phyloP scores from a whole-genome alignment of 2,888 invertebrate genomes.

The Meteorus cinctellus region DNA sequence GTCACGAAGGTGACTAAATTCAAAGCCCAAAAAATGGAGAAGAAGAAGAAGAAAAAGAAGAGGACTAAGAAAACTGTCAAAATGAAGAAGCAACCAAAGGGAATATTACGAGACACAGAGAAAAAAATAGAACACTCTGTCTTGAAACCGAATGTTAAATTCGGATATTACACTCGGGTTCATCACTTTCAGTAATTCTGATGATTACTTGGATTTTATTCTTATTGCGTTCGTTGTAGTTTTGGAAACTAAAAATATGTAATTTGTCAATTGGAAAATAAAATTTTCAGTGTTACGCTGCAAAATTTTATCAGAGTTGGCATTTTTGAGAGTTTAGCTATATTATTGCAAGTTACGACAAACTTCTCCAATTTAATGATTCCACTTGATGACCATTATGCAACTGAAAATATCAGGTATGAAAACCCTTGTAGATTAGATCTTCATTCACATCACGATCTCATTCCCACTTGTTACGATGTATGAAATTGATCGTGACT shows the following conservation, averaged over 20 bases:
- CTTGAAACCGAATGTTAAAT: constrained; percentile 26
- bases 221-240: too few relatives aligned
- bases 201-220: too few relatives aligned
- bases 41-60: neutral
- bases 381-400: neutral
- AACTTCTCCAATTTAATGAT: neutral
- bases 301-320: too few relatives aligned
- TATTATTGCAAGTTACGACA: neutral
- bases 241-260: too few relatives aligned
- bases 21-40: neutral
- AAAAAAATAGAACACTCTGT: neutral
- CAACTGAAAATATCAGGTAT: neutral
- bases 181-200: neutral
- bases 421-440: neutral
- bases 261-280: too few relatives aligned
- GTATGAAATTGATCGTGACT: neutral
- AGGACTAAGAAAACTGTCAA: neutral
- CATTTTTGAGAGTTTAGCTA: too few relatives aligned
- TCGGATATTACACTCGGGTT: constrained; percentile 8
- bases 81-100: neutral
- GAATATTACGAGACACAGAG: neutral
- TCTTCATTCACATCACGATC: constrained; percentile 13
- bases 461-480: neutral
- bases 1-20: constrained; percentile 19
- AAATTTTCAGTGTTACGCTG: too few relatives aligned